A percentile compares a stretch with the other conserved stretches of the same genome.
These are phyloP conservation scores for Dendrocincla fuliginosa DNA, from an alignment of 2,797 vertebrate species.

Conservation along the genomic window DNA sequence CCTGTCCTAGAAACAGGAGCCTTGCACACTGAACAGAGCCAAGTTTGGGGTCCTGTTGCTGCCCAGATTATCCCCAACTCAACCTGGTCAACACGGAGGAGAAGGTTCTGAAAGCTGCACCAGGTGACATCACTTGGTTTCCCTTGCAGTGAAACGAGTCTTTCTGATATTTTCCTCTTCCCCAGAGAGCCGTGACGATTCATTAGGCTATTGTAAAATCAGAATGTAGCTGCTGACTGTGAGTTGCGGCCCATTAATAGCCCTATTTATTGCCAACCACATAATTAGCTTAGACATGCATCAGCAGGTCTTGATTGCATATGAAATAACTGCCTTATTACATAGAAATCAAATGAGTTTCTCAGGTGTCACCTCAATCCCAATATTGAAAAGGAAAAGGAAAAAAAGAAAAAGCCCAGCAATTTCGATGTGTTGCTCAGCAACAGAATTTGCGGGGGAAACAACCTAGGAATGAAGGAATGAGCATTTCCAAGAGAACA, in stretches of 20 bases:
- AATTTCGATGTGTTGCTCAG: conserved; percentile 60
- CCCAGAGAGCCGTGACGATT: neutral
- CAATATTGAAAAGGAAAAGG: neutral
- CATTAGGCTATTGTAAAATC: conserved; percentile 54
- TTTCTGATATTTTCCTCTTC: neutral
- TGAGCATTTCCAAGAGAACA: conserved; percentile 64
- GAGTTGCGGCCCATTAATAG: conserved; percentile 16
- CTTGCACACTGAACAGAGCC: neutral
- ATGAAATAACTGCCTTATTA: conserved; percentile 64
- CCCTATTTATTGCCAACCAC: conserved; percentile 48
- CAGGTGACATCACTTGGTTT: neutral
- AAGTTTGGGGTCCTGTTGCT: neutral
- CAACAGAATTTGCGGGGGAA: conserved; percentile 67
- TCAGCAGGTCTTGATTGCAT: conserved; percentile 51
- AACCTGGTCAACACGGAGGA: neutral
- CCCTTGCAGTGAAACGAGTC: neutral
- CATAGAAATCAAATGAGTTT: conserved; percentile 61
- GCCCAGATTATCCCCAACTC: neutral
- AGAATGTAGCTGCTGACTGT: conserved; percentile 4
- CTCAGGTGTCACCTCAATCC: conserved; percentile 64
- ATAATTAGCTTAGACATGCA: conserved; percentile 64
- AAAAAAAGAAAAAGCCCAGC: neutral
- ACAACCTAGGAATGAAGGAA: conserved; percentile 62
- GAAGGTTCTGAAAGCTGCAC: neutral
- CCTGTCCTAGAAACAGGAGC: neutral